Evolutionary conservation across 2,797 vertebrate species (phyloP).

Genomic region (Poeciliopsis infans): DNA sequence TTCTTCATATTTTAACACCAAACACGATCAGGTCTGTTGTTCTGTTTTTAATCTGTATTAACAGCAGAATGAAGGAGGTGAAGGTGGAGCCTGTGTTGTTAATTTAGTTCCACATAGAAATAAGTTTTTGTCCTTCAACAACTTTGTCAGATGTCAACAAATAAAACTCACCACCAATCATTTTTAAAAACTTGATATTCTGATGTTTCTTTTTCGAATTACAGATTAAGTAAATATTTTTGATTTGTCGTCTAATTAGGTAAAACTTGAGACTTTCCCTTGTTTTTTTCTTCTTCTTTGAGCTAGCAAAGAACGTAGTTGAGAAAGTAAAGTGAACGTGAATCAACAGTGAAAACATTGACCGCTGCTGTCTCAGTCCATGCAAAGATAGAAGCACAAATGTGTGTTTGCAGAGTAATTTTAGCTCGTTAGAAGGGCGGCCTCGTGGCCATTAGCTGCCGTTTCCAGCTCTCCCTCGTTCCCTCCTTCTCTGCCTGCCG

Average conservation of each 20-base stretch:
- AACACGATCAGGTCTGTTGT: background rate
- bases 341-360: conserved; percentile 15
- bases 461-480: conserved; percentile 60
- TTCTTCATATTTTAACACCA: conserved; percentile 6
- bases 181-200: background rate
- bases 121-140: background rate
- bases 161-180: background rate
- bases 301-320: background rate
- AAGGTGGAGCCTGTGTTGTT: background rate
- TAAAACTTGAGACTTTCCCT: background rate
- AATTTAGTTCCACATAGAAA: background rate
- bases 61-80: background rate
- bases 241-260: background rate
- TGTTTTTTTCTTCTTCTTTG: background rate
- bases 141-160: background rate
- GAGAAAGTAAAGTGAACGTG: background rate
- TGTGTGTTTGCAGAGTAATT: conserved; percentile 61
- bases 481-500: conserved; percentile 13
- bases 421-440: conserved; percentile 66
- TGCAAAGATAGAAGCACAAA: background rate
- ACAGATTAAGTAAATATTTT: background rate
- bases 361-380: background rate
- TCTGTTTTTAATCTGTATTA: background rate
- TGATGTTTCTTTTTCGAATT: background rate
- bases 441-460: conserved; percentile 71